Conservation (phyloP, 2,797 vertebrate species). For the Etheostoma perlongum region DNA sequence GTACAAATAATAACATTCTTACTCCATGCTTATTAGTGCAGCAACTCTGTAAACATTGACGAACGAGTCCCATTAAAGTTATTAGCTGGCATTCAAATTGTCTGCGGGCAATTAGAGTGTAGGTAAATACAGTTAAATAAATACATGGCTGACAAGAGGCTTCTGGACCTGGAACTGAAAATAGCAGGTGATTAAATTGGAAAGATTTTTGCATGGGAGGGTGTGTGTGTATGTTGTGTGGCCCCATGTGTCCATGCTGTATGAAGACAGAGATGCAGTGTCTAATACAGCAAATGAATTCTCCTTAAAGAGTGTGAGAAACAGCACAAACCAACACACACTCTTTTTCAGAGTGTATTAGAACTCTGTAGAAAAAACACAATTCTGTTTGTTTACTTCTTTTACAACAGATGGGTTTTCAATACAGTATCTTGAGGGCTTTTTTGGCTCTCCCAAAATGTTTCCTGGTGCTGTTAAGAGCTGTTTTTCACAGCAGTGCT, state of each 20-base stretch:
- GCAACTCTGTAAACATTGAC: conserved; percentile 53
- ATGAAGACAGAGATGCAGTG: conserved; percentile 5
- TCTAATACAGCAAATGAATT: conserved; percentile 23
- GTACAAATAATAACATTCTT: conserved; percentile 58
- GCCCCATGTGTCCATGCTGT: background rate
- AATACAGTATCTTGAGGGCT: conserved; percentile 10
- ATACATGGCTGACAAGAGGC: conserved; percentile 30
- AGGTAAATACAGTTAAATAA: conserved; percentile 59
- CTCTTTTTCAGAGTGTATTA: background rate
- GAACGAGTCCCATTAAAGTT: conserved; percentile 64
- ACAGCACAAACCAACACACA: conserved; percentile 5
- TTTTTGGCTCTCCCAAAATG: conserved; percentile 3
- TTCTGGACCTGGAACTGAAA: conserved; percentile 8
- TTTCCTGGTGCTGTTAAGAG: conserved; percentile 16
- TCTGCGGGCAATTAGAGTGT: conserved; percentile 46
- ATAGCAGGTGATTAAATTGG: background rate
- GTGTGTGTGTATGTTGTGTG: background rate
- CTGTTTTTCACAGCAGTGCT: background rate
- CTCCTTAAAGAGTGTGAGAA: conserved; percentile 15
- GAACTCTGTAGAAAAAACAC: background rate
- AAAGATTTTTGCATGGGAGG: conserved; percentile 6
- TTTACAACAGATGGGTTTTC: conserved; percentile 19
- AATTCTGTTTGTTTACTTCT: conserved; percentile 25
- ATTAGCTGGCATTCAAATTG: conserved; percentile 55
- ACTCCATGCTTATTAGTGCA: conserved; percentile 36